Conservation (phyloP, 2,113 vertebrate genomes). For the Tenrec ecaudatus region DNA sequence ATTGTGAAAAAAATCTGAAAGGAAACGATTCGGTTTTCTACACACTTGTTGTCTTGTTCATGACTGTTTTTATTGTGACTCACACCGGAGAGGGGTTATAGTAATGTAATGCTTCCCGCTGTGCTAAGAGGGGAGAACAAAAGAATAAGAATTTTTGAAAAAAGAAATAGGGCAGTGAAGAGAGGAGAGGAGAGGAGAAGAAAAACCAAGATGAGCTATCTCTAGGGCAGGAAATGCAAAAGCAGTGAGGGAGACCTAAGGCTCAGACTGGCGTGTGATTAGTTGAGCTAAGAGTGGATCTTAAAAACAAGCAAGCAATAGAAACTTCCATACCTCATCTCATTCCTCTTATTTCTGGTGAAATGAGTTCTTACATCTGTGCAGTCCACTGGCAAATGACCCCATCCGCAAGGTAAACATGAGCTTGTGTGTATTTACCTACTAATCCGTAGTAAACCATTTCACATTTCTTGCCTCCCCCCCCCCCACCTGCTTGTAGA, state of each 20-base stretch:
- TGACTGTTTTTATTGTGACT: slow-evolving; percentile 38
- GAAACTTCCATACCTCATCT: background rate
- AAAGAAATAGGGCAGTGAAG: background rate
- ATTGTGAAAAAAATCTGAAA: background rate
- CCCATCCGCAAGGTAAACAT: no score
- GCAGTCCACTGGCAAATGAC: no score
- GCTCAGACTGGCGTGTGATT: background rate
- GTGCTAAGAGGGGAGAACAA: background rate
- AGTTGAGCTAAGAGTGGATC: slow-evolving; percentile 16
- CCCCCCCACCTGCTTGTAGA: no score
- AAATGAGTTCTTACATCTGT: slow-evolving; percentile 10
- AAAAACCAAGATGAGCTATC: background rate
- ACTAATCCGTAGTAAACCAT: no score
- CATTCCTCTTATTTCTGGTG: background rate
- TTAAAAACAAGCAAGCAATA: background rate
- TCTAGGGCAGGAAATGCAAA: background rate
- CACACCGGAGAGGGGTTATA: background rate
- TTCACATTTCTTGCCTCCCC: no score
- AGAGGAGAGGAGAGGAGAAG: background rate
- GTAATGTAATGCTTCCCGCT: background rate
- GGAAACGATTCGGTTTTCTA: background rate
- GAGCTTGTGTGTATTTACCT: no score
- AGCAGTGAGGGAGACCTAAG: background rate
- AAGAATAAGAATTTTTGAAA: slow-evolving; percentile 5
- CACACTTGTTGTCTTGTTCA: slow-evolving; percentile 1